Evolutionary conservation across 2,797 vertebrate genomes (phyloP), one percentile per base, ranked within the genome.

Genomic region (Channa striata): DNA sequence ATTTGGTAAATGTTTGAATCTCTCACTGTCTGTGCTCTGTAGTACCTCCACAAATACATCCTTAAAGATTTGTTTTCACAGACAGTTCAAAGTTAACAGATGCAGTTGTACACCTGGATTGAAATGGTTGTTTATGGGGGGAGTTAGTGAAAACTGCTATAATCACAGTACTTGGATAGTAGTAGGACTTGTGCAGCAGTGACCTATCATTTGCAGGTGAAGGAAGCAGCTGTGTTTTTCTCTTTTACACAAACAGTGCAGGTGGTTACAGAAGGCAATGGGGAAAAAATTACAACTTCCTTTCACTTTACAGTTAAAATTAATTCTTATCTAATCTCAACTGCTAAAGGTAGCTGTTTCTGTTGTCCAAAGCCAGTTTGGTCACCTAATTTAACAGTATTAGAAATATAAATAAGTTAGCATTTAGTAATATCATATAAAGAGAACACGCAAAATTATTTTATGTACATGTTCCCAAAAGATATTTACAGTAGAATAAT

Each of bases 61-160:
- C 14, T 49, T 4, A 62, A 57, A 43, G 9, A 16, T 58, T 2
- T n/a, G 37, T 37, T 37, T 59, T 68, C 51, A 57, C 47, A 19
- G 57, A 30, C 2, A 10, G 60, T 39, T 6, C 20, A 30, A 30
- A 16, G 25, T 17, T 57, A 44, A 56, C 57, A 37, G 37, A n/a
- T 13, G 43, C 23, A 42, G 21, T 14, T 36, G 39, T 36, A 7
- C 76, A 39, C 8, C 64, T 78, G 56, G 70, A 54, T 34, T 36
- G 11, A 8, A 46, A 11, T 7, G 13, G 30, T 39, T 39, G 51
- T 61, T 62, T 67, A 72, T 12, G 34, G 67, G 10, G 17, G 33
- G 37, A 39, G 61, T 65, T 30, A 57, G 64, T 44, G 58, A 62
- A 57, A 62, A 30, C 64, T 11, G 58, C 37, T 30, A 2, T 57